Base-by-base conservation (phyloP, 30 jellyfish, hydroid and myxozoan species). In the Nemopilema nomurai region DNA sequence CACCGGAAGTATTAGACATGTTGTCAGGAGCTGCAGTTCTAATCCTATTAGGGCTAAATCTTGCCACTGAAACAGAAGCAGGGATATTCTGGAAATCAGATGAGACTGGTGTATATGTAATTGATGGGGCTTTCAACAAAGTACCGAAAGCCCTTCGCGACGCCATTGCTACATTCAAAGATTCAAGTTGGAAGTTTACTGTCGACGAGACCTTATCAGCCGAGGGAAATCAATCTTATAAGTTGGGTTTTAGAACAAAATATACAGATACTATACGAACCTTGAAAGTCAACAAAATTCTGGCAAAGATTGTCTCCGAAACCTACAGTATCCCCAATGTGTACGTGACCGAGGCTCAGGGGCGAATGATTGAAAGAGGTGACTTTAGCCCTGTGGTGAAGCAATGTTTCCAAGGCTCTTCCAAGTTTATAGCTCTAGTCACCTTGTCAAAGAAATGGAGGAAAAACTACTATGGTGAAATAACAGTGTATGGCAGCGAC, bases 391-490 rank as follows among this genome's bases (percentile, higher is more conserved):
- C 95, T 8, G 85, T 77, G 18, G 76, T 86, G 33, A 20, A 31
- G 28, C 50, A 29, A 4, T 86, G 95, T 50, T 23, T 22, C 7
- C 29, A 51, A 18, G 79, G 68, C 25, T 28, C 85, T 18, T 69
- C 90, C 0, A 23, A 30, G 18, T 0, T 66, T 4, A n/a, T 80
- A 1, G 80, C 87, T 18, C 18, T 86, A 20, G 52, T 86, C 20
- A 25, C 69, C 28, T 49, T 86, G 74, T 50, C 89, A 25, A 76
- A 68, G 49, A 77, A 86, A 28, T 76, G 90, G 90, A 49, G 24
- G 81, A 86, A 77, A 69, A 86, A 86, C 32, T 86, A 77, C 51
- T 86, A 86, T 57, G 95, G 95, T 16, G 95, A 86, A 66, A 70
- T 77, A 16, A 29, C 86, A 25, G 24, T 86, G n/a, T 86, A 76